Evolutionary conservation across 2,113 vertebrate species (phyloP).

Genomic region (Perca flavescens): DNA sequence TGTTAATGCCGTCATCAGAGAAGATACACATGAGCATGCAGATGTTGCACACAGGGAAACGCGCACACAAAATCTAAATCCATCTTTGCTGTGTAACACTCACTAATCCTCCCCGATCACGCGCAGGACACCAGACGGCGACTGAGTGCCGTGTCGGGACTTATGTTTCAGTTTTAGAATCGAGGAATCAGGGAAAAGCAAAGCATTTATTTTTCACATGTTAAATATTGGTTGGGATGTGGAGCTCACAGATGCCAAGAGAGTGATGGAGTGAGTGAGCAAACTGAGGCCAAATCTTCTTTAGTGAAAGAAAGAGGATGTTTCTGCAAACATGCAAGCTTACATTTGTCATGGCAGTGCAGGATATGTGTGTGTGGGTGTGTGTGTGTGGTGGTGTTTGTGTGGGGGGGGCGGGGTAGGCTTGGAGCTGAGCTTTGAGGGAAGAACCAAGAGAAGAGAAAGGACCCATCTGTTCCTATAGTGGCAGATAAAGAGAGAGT

Average conservation of each 20-base stretch:
- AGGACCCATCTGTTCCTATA: conserved; percentile 74
- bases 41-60: conserved; percentile 47
- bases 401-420: conserved; percentile 18
- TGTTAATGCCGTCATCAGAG: conserved; percentile 40
- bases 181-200: not conserved
- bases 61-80: conserved; percentile 29
- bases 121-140: not conserved
- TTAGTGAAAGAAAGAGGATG: not conserved
- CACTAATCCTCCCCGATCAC: conserved; percentile 54
- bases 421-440: conserved; percentile 28
- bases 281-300: not conserved
- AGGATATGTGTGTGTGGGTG: too few relatives aligned
- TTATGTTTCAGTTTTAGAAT: conserved; percentile 11
- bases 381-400: too few relatives aligned
- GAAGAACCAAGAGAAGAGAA: conserved; percentile 60
- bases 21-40: conserved; percentile 49
- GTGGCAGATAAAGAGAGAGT: conserved; percentile 18
- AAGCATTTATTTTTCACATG: not conserved
- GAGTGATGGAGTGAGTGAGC: too few relatives aligned
- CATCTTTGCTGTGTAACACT: conserved; percentile 32
- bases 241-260: not conserved
- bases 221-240: not conserved
- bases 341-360: conserved; percentile 23
- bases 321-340: conserved; percentile 24
- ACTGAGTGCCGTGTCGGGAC: not conserved